Evolutionary conservation across 2,113 vertebrate species (phyloP).

Genomic region (Athene cunicularia): DNA sequence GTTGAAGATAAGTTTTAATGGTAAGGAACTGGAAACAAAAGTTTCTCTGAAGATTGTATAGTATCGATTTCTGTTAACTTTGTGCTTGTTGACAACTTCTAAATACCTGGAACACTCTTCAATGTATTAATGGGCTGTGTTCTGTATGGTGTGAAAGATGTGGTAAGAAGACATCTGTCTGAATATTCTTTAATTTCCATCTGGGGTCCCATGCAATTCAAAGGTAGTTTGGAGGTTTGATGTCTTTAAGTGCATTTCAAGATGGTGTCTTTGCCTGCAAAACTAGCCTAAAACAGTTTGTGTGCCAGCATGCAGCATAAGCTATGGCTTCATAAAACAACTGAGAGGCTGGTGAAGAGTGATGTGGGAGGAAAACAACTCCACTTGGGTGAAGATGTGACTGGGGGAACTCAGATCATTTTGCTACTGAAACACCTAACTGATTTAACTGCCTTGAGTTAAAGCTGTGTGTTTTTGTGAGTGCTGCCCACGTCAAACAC

Average conservation of each 20-base stretch:
- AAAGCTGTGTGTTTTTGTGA: background rate
- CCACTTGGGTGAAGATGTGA: background rate
- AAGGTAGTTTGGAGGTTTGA: background rate
- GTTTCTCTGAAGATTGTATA: background rate
- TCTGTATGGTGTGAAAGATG: background rate
- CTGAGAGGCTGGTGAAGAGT: background rate
- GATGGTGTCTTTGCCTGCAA: background rate
- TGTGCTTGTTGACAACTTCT: background rate
- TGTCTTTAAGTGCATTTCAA: background rate
- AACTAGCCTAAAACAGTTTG: background rate
- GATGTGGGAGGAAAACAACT: background rate
- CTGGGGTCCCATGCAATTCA: background rate
- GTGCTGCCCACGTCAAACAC: background rate
- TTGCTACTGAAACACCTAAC: background rate
- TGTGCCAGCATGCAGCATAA: background rate
- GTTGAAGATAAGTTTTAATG: background rate
- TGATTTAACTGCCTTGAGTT: background rate
- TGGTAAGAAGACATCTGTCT: background rate
- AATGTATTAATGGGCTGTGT: background rate
- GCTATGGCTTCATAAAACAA: accelerated
- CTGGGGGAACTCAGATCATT: background rate
- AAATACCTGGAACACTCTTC: background rate
- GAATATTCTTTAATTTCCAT: background rate
- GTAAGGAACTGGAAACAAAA: background rate
- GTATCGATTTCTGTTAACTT: background rate